Conservation (phyloP, 2,888 invertebrate genomes). For the Eupithecia exiguata region DNA sequence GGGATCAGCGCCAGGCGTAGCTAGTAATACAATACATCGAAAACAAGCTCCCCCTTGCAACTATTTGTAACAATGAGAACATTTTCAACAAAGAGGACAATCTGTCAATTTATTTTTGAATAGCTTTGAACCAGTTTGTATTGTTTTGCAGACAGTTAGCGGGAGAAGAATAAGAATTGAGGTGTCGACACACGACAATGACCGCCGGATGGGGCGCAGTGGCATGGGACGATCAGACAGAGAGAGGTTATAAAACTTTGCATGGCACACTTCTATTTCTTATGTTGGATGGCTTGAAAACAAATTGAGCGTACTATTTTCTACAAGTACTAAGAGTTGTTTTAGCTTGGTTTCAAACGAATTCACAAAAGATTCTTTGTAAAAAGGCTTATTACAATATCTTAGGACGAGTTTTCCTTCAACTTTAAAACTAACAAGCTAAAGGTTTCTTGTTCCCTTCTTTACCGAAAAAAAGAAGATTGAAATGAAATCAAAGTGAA, state of each 20-base stretch:
- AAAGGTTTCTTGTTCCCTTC: too few relatives aligned
- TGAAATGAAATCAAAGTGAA: too few relatives aligned
- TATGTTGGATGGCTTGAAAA: too few relatives aligned
- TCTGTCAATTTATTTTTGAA: not conserved
- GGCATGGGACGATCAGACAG: conserved; percentile 75
- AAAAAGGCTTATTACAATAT: too few relatives aligned
- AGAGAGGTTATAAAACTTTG: conserved; percentile 63
- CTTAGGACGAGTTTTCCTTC: too few relatives aligned
- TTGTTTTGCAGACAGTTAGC: conserved; percentile 85
- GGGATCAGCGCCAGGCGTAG: not conserved
- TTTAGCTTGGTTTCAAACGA: too few relatives aligned
- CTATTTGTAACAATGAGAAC: not conserved
- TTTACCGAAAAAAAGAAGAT: too few relatives aligned
- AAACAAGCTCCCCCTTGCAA: not conserved
- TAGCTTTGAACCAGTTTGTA: conserved; percentile 28
- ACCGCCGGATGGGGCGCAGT: conserved; percentile 86
- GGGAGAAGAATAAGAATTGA: conserved; percentile 91
- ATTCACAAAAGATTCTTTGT: too few relatives aligned
- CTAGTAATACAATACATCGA: not conserved
- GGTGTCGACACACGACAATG: conserved; percentile 89
- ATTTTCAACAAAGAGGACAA: not conserved
- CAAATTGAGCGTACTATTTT: too few relatives aligned
- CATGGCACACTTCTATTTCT: not conserved
- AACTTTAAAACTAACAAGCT: too few relatives aligned
- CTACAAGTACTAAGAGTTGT: too few relatives aligned